phyloP scores from a whole-genome alignment of 2,888 invertebrate genomes.

The Sarcophaga caerulescens region DNA sequence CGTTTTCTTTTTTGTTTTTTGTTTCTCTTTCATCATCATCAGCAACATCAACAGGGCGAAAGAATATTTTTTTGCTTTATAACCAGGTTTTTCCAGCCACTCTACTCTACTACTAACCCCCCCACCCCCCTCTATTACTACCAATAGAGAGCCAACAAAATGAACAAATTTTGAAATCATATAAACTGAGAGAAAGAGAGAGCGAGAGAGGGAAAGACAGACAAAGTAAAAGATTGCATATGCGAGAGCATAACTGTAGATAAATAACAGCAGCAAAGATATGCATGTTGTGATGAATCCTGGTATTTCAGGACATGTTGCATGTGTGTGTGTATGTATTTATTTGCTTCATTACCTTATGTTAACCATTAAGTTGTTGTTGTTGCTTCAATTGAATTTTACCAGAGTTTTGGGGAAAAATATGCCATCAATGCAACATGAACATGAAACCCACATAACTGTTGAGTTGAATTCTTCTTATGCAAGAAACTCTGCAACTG shows the following conservation, averaged over 20 bases:
- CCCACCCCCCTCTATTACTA: background rate
- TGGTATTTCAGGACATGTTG: conserved; percentile 13
- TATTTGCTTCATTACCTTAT: conserved; percentile 59
- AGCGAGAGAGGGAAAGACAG: background rate
- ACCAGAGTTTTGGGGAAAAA: conserved; percentile 2
- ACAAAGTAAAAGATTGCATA: background rate
- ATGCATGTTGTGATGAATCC: background rate
- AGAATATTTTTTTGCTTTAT: background rate
- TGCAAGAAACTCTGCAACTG: background rate
- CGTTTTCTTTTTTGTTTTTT: background rate
- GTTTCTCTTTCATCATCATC: background rate
- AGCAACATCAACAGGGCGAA: background rate
- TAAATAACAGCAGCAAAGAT: no score
- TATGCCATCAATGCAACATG: conserved; percentile 56
- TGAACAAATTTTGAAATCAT: background rate
- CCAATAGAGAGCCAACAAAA: background rate
- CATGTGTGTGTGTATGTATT: background rate
- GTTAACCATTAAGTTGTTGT: conserved; percentile 34
- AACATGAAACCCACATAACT: conserved; percentile 47
- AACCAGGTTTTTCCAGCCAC: background rate
- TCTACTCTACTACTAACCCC: background rate
- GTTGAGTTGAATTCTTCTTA: conserved; percentile 1
- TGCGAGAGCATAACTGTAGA: background rate
- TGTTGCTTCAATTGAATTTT: background rate
- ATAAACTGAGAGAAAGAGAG: background rate